Conservation (phyloP, 2,113 vertebrate genomes). For the Mystacornis crossleyi region DNA sequence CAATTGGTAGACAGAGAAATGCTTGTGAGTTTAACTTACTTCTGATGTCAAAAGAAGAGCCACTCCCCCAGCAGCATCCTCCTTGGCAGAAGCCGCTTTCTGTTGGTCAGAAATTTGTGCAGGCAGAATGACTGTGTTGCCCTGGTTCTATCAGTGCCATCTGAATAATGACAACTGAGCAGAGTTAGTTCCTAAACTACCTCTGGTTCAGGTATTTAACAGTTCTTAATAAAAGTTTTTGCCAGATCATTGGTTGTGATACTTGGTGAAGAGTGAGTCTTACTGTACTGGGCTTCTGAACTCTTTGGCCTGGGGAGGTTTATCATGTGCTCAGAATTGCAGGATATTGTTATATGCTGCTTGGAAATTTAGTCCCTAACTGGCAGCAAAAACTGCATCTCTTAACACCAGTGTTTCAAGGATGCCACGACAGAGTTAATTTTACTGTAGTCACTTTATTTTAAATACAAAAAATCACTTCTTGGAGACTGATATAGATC, state of each 20-base stretch:
- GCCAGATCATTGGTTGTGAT: background rate
- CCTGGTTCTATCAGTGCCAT: background rate
- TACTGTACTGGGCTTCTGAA: background rate
- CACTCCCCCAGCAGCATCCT: background rate
- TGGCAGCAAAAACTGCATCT: background rate
- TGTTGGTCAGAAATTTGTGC: background rate
- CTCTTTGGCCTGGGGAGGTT: background rate
- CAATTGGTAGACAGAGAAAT: background rate
- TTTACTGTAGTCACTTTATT: conserved; percentile 42
- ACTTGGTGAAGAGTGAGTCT: background rate
- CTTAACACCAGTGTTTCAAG: background rate
- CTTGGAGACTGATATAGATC: background rate
- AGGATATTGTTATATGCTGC: background rate
- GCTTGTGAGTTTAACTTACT: background rate
- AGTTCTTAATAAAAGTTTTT: background rate
- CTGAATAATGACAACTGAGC: background rate
- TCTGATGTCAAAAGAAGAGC: background rate
- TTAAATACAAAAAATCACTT: conserved; percentile 19
- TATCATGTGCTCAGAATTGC: background rate
- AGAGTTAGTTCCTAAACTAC: background rate
- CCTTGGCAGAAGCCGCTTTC: background rate
- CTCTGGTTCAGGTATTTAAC: background rate
- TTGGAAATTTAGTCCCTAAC: background rate
- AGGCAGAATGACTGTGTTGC: background rate
- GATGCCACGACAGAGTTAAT: background rate